phyloP scores from a whole-genome alignment of 2,888 invertebrate species.

The Spatulosminthurus flaviceps region DNA sequence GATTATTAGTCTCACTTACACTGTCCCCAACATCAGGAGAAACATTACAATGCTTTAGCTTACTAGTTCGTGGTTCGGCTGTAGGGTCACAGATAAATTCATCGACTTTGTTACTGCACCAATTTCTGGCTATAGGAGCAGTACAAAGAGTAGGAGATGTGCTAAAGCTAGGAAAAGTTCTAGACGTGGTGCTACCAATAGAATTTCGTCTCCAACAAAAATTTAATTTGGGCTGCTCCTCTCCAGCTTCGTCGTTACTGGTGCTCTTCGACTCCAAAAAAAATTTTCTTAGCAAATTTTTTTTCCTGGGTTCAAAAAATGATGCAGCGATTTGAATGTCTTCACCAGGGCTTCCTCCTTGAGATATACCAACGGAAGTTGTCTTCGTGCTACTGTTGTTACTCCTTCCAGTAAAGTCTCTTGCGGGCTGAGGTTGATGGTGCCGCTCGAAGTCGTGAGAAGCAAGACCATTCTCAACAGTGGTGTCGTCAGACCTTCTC shows the following conservation, averaged over 20 bases:
- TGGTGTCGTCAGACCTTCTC: constrained; percentile 35
- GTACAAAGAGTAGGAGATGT: background rate
- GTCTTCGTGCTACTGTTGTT: constrained; percentile 4
- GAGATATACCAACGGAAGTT: background rate
- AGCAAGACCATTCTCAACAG: constrained; percentile 42
- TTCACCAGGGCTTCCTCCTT: constrained; percentile 16
- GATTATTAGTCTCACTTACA: background rate
- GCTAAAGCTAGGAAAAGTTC: background rate
- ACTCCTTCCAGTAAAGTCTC: constrained; percentile 15
- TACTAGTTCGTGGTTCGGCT: no score
- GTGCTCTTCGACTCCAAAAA: background rate
- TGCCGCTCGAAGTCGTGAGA: background rate
- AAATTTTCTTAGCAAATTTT: constrained; percentile 5
- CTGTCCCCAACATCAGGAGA: background rate
- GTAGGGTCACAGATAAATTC: no score
- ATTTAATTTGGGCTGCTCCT: background rate
- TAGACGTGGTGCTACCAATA: background rate
- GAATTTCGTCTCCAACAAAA: constrained; percentile 24
- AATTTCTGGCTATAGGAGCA: background rate
- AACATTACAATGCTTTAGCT: background rate
- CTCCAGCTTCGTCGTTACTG: constrained; percentile 16
- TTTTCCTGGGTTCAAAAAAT: constrained; percentile 27
- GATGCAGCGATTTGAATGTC: constrained; percentile 14
- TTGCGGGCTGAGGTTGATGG: background rate
- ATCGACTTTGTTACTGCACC: no score